Evolutionary conservation across 1,140 invertebrate genomes (phyloP), one percentile per base, ranked within the genome.

Genomic region (Lordiphosa clarofinis): DNA sequence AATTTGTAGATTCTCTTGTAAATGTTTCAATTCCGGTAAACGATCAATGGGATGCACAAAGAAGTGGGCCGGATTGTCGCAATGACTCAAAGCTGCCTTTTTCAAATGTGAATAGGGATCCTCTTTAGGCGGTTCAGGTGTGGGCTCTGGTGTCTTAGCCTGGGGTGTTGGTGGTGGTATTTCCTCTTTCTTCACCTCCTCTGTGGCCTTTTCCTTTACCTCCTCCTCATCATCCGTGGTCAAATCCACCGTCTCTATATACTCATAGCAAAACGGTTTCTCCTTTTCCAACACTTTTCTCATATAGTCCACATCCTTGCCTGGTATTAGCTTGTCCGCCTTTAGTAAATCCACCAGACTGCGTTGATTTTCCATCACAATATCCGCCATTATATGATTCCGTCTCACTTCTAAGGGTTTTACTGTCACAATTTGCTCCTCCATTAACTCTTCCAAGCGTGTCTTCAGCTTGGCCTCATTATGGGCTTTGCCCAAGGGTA

Each of bases 31-130:
- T 10, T 90, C 89, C 1, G 89, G 78, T 1, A 90, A 38, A 54
- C 91, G 90, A 21, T 91, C 89, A 1, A 89, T 50, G 63, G 91
- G 89, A 69, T 94, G 93, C 4, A 94, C 87, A 89, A 92, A 94
- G 88, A 95, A 95, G 38, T 91, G 90, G 3, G 91, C 91, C 0
- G 94, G 94, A 62, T 91, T 91, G 48, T 92, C 91, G 3, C 94
- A 91, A 53, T 94, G 92, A 36, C 92, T 92, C 9, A 94, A 89
- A 37, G 90, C 88, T 0, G 93, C 92, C 69, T 68, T 91, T 7
- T 78, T 73, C 87, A 88, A 78, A n/a, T 78, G 56, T 33, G 79
- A 65, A 49, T 63, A 87, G 1, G 81, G 86, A 76, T 88, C 78
- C 2, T 82, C 73, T 4, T 54, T n/a, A 3, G 73, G 39, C 2